A percentile compares a stretch with the other conserved stretches of the same genome.
These are phyloP conservation scores for Menidia menidia DNA, from an alignment of 2,797 vertebrate genomes.

Conservation along the genomic window DNA sequence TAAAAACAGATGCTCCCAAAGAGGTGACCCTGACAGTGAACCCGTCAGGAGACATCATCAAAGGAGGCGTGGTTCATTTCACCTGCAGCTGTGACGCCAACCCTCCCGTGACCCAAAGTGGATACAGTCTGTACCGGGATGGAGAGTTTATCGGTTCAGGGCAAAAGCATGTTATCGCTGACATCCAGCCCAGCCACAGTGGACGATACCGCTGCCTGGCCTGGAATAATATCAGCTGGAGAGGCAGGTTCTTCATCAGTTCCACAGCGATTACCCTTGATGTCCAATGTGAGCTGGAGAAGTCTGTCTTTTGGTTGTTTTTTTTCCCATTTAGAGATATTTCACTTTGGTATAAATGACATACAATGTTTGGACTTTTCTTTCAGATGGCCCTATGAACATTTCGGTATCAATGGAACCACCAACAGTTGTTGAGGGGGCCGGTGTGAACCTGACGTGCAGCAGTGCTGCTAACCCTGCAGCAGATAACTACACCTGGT, in stretches of 20 bases:
- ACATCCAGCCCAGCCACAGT: slow-evolving; percentile 54
- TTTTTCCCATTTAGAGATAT: no score
- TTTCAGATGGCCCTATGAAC: slow-evolving; percentile 58
- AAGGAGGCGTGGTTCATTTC: slow-evolving; percentile 43
- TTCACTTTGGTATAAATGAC: background rate
- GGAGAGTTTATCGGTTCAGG: slow-evolving; percentile 35
- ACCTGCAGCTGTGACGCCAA: slow-evolving; percentile 66
- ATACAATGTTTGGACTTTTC: background rate
- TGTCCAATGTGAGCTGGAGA: slow-evolving; percentile 62
- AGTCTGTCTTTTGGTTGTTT: background rate
- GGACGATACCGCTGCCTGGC: slow-evolving; percentile 69
- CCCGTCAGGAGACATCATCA: slow-evolving; percentile 21
- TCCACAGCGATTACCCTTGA: slow-evolving; percentile 48
- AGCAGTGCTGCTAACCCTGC: slow-evolving; percentile 62
- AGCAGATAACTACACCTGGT: slow-evolving; percentile 65
- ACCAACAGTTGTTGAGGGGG: slow-evolving; percentile 5
- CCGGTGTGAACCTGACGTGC: slow-evolving; percentile 64
- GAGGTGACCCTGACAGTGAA: slow-evolving; percentile 49
- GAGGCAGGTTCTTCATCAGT: slow-evolving; percentile 9
- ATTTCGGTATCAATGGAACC: slow-evolving; percentile 42
- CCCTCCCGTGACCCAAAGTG: slow-evolving; percentile 43
- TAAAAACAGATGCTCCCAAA: slow-evolving; percentile 53
- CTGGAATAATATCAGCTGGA: slow-evolving; percentile 51
- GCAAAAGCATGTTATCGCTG: slow-evolving; percentile 37
- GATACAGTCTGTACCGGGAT: slow-evolving; percentile 57